phyloP scores from a whole-genome alignment of 2,888 invertebrate species.

The Deilephila elpenor region DNA sequence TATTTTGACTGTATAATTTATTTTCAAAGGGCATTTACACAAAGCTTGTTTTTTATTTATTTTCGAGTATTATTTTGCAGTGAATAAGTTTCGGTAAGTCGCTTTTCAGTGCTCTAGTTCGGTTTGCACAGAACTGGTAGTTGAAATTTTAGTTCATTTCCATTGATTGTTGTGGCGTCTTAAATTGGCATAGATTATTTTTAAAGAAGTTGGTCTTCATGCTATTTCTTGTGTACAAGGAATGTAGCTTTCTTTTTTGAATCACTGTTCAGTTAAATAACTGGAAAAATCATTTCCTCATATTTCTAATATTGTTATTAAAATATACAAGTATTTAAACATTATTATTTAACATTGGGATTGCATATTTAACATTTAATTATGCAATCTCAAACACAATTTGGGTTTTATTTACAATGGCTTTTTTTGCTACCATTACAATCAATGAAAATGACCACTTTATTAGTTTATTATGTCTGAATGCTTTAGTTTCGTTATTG shows the following conservation, averaged over 20 bases:
- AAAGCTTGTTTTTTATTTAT: conserved; percentile 23
- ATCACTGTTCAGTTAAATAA: too few species aligned
- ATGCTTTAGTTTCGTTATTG: conserved; percentile 4
- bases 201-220: too few species aligned
- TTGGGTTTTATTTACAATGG: not conserved
- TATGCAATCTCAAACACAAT: too few species aligned
- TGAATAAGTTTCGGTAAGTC: not conserved
- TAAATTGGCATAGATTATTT: not conserved
- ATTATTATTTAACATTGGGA: too few species aligned
- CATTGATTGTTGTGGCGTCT: conserved; percentile 9
- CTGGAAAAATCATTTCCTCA: too few species aligned
- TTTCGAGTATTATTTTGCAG: conserved; percentile 13
- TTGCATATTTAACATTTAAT: too few species aligned
- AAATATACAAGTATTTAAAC: too few species aligned
- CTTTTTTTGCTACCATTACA: conserved; percentile 19
- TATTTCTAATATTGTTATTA: too few species aligned
- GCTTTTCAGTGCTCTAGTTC: conserved; percentile 9
- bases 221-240: too few species aligned
- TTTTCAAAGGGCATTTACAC: conserved; percentile 6
- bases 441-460: not conserved
- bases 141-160: not conserved
- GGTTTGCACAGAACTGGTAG: conserved; percentile 9
- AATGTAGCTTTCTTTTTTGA: too few species aligned
- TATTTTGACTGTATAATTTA: conserved; percentile 10
- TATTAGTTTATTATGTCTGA: conserved; percentile 38